These are phyloP conservation scores for Linurgus olivaceus DNA, from an alignment of 2,797 vertebrate genomes.

Conservation along the genomic window DNA sequence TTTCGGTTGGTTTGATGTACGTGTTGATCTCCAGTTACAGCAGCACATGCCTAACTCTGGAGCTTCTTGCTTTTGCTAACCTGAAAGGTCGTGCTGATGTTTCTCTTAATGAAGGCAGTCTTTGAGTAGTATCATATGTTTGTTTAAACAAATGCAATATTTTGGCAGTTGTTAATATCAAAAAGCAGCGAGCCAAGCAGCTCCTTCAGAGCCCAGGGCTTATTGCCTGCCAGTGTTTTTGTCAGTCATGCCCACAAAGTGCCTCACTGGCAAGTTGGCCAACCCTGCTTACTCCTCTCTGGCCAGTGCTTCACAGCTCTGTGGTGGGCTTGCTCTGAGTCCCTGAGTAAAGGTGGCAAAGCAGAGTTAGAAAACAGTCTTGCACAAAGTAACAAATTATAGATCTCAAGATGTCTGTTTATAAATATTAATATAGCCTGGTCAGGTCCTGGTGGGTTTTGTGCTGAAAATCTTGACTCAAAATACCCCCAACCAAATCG, in stretches of 20 bases:
- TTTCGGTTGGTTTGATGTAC: neutral
- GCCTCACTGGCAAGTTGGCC: neutral
- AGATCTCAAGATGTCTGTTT: neutral
- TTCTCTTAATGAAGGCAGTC: neutral
- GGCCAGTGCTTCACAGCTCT: accelerated
- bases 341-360: neutral
- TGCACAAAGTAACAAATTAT: accelerated
- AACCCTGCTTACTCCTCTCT: neutral
- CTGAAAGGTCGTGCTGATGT: neutral
- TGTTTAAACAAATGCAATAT: neutral
- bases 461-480: neutral
- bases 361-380: neutral
- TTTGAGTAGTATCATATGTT: neutral
- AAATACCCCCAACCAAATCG: neutral
- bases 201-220: neutral
- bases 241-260: neutral
- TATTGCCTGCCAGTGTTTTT: neutral
- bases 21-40: neutral
- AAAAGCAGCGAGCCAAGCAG: neutral
- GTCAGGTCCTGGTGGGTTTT: neutral
- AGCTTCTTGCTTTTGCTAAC: neutral
- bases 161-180: neutral
- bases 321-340: neutral
- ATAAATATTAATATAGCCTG: neutral
- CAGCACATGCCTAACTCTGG: accelerated